Percentiles rank a stretch among this genome's conserved stretches.
These are phyloP conservation scores for Gallinago jamesoni DNA, from an alignment of 2,113 vertebrate species.

Conservation along the genomic window DNA sequence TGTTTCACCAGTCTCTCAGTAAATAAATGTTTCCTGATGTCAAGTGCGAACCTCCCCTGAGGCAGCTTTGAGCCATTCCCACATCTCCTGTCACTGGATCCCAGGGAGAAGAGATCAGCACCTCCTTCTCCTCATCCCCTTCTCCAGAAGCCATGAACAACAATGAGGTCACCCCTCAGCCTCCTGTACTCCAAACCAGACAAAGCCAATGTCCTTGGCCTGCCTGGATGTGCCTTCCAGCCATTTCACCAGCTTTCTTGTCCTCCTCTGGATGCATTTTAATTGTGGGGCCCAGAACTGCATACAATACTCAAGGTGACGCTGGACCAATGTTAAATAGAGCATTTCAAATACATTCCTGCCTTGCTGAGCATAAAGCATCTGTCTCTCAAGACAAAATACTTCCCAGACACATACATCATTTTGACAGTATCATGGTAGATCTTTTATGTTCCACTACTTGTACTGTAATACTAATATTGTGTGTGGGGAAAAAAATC, in stretches of 20 bases:
- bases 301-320: neutral
- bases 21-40: neutral
- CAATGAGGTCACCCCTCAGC: neutral
- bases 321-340: neutral
- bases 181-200: neutral
- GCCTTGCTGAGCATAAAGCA: neutral
- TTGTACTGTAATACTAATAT: neutral
- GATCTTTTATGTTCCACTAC: neutral
- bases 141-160: neutral
- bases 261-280: neutral
- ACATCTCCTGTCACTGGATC: accelerated
- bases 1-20: neutral
- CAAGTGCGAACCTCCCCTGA: neutral
- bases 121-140: neutral
- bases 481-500: neutral
- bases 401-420: accelerated
- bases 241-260: neutral
- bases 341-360: neutral
- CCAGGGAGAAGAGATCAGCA: neutral
- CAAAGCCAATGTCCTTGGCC: neutral
- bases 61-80: neutral
- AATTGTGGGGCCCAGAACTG: neutral
- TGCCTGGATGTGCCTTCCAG: neutral
- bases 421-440: neutral
- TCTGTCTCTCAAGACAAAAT: neutral